phyloP scores from a whole-genome alignment of 2,113 vertebrate genomes.

The Cryptotis parvus region DNA sequence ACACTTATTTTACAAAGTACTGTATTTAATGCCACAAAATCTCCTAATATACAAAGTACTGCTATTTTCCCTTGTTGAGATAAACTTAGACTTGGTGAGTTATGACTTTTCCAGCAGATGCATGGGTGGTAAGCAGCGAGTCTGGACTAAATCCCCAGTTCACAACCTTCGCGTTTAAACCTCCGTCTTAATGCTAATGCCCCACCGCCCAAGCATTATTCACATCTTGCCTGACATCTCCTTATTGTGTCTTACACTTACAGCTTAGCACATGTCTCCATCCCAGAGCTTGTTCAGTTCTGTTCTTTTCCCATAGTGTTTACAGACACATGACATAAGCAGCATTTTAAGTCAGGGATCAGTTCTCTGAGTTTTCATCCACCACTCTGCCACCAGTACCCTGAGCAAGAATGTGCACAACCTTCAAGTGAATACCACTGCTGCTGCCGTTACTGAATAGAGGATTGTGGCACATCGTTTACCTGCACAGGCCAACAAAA shows the following conservation, averaged over 20 bases:
- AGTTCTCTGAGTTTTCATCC: background rate
- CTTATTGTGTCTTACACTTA: background rate
- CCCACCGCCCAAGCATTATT: background rate
- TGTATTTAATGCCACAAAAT: background rate
- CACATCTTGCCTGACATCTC: background rate
- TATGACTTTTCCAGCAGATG: background rate
- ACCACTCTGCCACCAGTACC: background rate
- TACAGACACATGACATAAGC: background rate
- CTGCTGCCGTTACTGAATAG: background rate
- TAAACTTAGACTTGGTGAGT: background rate
- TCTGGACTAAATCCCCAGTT: background rate
- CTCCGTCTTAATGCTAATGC: fast-evolving
- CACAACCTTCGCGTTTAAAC: background rate
- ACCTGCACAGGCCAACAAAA: background rate
- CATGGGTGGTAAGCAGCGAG: background rate
- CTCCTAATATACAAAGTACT: background rate
- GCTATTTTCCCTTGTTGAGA: background rate
- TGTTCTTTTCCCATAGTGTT: background rate
- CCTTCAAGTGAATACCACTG: background rate
- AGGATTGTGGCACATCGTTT: fast-evolving
- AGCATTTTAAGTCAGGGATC: background rate
- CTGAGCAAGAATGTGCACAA: background rate
- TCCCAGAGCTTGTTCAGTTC: background rate
- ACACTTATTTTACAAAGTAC: background rate
- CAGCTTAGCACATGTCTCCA: background rate